phyloP scores from a whole-genome alignment of 2,888 invertebrate genomes.

The Panzeria rudis region DNA sequence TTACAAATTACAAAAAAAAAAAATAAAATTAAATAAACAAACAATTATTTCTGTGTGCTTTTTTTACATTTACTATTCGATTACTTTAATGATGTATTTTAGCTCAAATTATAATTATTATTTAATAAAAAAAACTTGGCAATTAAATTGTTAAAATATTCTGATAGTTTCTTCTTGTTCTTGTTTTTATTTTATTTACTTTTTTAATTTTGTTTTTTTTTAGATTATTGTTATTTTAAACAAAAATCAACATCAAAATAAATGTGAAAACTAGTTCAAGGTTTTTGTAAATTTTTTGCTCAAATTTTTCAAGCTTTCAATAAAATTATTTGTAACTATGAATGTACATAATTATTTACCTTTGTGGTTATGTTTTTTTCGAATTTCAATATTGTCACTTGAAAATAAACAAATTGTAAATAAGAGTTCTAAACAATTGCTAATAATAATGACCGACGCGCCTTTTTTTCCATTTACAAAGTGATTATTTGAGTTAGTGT shows the following conservation, averaged over 20 bases:
- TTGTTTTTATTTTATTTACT: neutral
- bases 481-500: conserved; percentile 50
- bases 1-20: too few species aligned
- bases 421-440: conserved; percentile 32
- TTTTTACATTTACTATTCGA: neutral
- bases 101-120: neutral
- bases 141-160: conserved; percentile 28
- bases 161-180: conserved; percentile 1
- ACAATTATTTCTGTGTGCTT: too few species aligned
- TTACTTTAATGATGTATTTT: neutral
- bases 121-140: neutral
- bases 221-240: conserved; percentile 7
- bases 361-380: too few species aligned
- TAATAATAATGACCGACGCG: conserved; percentile 57
- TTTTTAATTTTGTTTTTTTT: neutral
- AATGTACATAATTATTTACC: neutral
- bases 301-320: conserved; percentile 8
- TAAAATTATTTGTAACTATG: conserved; percentile 5
- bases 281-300: conserved; percentile 36
- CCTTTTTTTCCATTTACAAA: conserved; percentile 18
- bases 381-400: neutral
- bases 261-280: conserved; percentile 69
- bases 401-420: neutral
- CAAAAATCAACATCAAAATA: conserved; percentile 29
- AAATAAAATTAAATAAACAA: neutral